Conservation (phyloP, 2,888 invertebrate genomes). For the Phaedon cochleariae region DNA sequence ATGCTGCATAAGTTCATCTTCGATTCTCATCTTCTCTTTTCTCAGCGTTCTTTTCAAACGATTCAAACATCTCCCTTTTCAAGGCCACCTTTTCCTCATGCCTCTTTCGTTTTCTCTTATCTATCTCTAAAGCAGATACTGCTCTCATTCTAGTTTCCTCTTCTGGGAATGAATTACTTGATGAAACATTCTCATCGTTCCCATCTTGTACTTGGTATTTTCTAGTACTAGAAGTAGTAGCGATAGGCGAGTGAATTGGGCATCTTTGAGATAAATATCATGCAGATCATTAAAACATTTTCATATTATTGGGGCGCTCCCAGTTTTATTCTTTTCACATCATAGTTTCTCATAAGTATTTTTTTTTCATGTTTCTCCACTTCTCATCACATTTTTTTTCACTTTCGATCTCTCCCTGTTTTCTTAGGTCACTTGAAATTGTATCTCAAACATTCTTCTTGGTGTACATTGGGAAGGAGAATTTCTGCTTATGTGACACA, state of each 20-base stretch:
- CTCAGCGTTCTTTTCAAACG: neutral
- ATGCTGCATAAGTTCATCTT: too few relatives aligned
- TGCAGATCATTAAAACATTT: constrained; percentile 3
- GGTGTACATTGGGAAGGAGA: too few relatives aligned
- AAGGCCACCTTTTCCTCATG: constrained; percentile 11
- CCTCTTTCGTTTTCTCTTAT: constrained; percentile 20
- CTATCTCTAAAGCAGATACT: constrained; percentile 12
- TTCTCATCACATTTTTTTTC: constrained; percentile 9
- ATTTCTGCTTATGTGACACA: too few relatives aligned
- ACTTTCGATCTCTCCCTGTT: neutral
- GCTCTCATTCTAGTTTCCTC: neutral
- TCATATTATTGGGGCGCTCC: constrained; percentile 1
- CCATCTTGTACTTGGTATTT: neutral
- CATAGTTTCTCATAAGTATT: constrained; percentile 3
- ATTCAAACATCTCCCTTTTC: constrained; percentile 13
- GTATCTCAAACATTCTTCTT: constrained; percentile 1
- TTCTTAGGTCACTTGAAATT: neutral
- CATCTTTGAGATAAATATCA: neutral
- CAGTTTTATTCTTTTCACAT: neutral
- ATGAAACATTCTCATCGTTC: neutral
- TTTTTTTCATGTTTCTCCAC: constrained; percentile 13
- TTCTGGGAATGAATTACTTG: neutral
- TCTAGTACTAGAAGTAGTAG: constrained; percentile 5
- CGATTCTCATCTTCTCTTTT: neutral
- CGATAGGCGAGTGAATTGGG: neutral